These are phyloP conservation scores for Plectrocnemia conspersa DNA, from an alignment of 1,140 invertebrate genomes.

Conservation along the genomic window DNA sequence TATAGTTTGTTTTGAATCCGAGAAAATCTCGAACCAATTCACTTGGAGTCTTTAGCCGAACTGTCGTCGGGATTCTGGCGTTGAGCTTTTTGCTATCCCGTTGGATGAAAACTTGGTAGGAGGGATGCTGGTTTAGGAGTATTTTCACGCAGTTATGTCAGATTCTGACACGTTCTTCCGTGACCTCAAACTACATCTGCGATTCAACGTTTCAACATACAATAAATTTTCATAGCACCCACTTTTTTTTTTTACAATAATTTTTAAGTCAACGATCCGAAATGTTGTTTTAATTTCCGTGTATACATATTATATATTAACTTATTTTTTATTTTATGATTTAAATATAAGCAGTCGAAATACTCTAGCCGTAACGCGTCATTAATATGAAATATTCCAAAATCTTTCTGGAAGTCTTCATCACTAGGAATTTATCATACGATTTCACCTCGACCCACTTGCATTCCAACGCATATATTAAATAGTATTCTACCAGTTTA, in stretches of 20 bases:
- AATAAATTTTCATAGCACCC: neutral
- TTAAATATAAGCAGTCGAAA: too few relatives aligned
- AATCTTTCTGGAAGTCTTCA: too few relatives aligned
- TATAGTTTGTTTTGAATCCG: constrained; percentile 1
- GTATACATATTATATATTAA: too few relatives aligned
- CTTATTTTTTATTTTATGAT: too few relatives aligned
- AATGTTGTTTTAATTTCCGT: too few relatives aligned
- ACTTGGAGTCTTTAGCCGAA: constrained; percentile 23
- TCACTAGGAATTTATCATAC: too few relatives aligned
- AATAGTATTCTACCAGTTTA: too few relatives aligned
- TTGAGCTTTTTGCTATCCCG: constrained; percentile 33
- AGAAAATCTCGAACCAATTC: constrained; percentile 19
- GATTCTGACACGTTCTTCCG: constrained; percentile 20
- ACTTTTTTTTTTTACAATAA: neutral
- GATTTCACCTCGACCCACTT: too few relatives aligned
- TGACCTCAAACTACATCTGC: constrained; percentile 15
- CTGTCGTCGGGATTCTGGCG: constrained; percentile 30
- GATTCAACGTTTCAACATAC: neutral
- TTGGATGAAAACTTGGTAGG: constrained; percentile 16
- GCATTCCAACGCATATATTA: too few relatives aligned
- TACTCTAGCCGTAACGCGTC: too few relatives aligned
- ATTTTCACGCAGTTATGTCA: constrained; percentile 26
- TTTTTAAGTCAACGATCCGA: neutral
- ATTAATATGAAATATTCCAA: too few relatives aligned
- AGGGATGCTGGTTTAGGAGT: constrained; percentile 9